Evolutionary conservation across 2,888 invertebrate species (phyloP).

Genomic region (Cylloceria caligata): DNA sequence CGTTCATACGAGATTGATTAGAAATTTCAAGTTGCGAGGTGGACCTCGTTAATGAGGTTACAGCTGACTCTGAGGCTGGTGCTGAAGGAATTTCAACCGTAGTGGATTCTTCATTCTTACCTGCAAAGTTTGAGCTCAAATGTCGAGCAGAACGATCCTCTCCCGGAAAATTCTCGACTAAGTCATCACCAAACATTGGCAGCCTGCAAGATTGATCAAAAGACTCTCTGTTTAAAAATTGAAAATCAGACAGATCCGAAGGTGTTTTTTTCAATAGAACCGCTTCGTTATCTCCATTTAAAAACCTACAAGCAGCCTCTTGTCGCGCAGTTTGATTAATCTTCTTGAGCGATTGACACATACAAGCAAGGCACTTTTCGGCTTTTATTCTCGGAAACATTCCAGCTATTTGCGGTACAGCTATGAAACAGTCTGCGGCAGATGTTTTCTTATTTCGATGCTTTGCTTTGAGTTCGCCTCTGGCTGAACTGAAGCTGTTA

Average conservation of each 20-base stretch:
- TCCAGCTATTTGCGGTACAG: conserved; percentile 74
- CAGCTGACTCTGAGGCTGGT: conserved; percentile 7
- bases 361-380: conserved; percentile 80
- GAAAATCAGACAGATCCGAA: not conserved
- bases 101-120: conserved; percentile 4
- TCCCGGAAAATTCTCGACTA: not conserved
- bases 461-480: conserved; percentile 63
- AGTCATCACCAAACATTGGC: not conserved
- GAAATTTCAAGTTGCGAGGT: conserved; percentile 13
- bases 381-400: conserved; percentile 74
- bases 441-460: conserved; percentile 42
- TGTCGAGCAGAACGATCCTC: not conserved
- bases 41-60: not conserved
- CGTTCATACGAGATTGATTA: not conserved
- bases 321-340: conserved; percentile 16
- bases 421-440: conserved; percentile 59
- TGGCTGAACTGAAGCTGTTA: conserved; percentile 53
- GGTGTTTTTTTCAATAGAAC: not conserved
- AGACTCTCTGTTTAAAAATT: not conserved
- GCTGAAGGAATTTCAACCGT: not conserved
- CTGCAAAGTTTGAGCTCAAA: not conserved
- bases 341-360: conserved; percentile 72
- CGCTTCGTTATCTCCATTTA: not conserved
- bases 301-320: not conserved
- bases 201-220: conserved; percentile 35